Percentiles rank a stretch among this genome's conserved stretches.
These are phyloP conservation scores for Alitta virens DNA, from an alignment of 2,888 invertebrate genomes.

Conservation along the genomic window DNA sequence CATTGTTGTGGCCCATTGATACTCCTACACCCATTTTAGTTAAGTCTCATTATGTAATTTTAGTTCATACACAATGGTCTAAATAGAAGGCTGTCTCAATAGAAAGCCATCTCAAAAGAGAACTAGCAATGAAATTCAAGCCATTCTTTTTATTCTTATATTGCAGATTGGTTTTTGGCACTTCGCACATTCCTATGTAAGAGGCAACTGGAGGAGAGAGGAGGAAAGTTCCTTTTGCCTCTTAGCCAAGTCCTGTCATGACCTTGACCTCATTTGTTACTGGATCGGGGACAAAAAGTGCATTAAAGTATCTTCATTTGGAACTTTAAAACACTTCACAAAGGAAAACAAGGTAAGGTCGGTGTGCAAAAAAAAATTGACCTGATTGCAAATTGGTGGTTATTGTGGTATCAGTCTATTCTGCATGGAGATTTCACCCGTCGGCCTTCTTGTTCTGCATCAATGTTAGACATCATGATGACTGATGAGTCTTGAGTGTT, in stretches of 20 bases:
- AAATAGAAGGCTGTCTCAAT: neutral
- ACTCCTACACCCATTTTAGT: too few species aligned
- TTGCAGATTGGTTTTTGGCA: conserved; percentile 31
- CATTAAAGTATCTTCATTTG: conserved; percentile 48
- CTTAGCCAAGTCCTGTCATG: conserved; percentile 58
- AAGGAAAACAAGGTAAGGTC: conserved; percentile 49
- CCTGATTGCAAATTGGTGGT: too few species aligned
- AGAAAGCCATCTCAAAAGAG: neutral
- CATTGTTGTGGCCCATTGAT: too few species aligned
- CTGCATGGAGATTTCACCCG: too few species aligned
- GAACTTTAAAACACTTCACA: conserved; percentile 50
- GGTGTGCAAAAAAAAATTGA: too few species aligned
- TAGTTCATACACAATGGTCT: too few species aligned
- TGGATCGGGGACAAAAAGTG: conserved; percentile 52
- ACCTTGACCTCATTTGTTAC: conserved; percentile 55
- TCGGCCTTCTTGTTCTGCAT: too few species aligned
- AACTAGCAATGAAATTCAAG: neutral
- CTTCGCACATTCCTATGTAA: conserved; percentile 57
- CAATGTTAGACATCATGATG: too few species aligned
- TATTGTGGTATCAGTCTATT: too few species aligned
- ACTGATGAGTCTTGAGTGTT: too few species aligned
- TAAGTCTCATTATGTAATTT: too few species aligned
- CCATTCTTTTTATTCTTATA: neutral
- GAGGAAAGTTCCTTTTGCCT: conserved; percentile 53
- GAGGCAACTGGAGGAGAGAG: conserved; percentile 57